These are phyloP conservation scores for Nomada hirtipes DNA, from an alignment of 2,888 invertebrate species.

Conservation along the genomic window DNA sequence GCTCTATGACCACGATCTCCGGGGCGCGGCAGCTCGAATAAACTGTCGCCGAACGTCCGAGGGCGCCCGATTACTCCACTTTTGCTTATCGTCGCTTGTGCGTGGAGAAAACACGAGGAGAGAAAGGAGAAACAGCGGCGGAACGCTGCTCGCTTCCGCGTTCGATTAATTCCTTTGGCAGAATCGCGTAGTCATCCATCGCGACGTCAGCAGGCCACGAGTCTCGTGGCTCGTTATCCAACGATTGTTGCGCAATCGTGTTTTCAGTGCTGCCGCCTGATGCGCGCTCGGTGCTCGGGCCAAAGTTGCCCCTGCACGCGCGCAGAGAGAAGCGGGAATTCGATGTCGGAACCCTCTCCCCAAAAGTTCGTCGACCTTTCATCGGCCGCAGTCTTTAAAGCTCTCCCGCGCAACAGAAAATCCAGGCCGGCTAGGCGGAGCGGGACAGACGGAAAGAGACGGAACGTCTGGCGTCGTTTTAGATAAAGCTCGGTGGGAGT, in stretches of 20 bases:
- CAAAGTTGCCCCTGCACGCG: background rate
- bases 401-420: background rate
- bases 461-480: background rate
- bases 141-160: background rate
- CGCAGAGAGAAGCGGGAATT: background rate
- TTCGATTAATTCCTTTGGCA: constrained; percentile 19
- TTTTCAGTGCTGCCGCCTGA: constrained; percentile 32
- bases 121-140: background rate
- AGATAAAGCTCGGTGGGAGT: constrained; percentile 1
- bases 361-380: background rate
- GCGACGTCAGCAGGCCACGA: constrained; percentile 40
- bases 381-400: background rate
- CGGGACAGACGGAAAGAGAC: background rate
- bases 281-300: background rate
- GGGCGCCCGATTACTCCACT: too few species aligned
- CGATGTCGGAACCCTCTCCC: background rate
- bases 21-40: too few species aligned
- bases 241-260: constrained; percentile 52
- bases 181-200: constrained; percentile 10
- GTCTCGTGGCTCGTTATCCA: constrained; percentile 53
- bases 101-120: too few species aligned
- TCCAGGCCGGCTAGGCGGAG: background rate
- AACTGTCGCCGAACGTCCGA: background rate
- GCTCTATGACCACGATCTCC: background rate
- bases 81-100: too few species aligned